Evolutionary conservation across 2,113 vertebrate genomes (phyloP), one percentile per base, ranked within the genome.

Genomic region (Gila orcuttii): DNA sequence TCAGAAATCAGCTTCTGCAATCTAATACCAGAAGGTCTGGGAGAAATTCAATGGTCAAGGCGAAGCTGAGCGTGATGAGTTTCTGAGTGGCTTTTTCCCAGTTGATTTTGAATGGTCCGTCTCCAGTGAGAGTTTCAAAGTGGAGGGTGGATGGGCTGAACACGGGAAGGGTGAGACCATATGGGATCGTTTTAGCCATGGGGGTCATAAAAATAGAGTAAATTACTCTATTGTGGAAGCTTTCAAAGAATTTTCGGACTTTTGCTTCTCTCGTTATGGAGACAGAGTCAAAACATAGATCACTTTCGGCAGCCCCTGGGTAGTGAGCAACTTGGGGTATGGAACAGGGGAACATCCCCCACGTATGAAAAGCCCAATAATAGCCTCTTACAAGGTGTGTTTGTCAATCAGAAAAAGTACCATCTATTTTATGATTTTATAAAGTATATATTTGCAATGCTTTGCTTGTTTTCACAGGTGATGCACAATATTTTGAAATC

Each of bases 241-340:
- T 71, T 99, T 98, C 89, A 93, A 92, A 88, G 94, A 95, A 81
- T 99, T 97, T 0, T 96, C 96, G 1, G 95, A 95, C 85, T 98
- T 97, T 89, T 99, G 97, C 91, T 99, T 98, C 90, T 93, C 93
- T 62, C 94, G 90, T 1, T 99, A 97, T 83, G 97, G 98, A 82
- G 94, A 96, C 87, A 94, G 95, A 0, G 96, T 98, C 84, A 98
- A 97, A 90, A 91, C 94, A 21, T 99, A 97, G 98, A 93, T 97
- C 92, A 99, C 97, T 2, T 98, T 99, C 90, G 96, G 97, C 0
- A 97, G 97, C 89, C 97, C 98, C 0, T 98, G 97, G 97, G 96
- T 97, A 59, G 94, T 97, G 85, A 98, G 97, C 92, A 96, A 97
- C 0, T 95, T 95, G 4, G 97, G 97, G 12, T 97, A 98, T 31